Percentiles rank a stretch among this genome's conserved stretches.
These are phyloP conservation scores for Calcarius lapponicus DNA, from an alignment of 2,797 vertebrate species.

Conservation along the genomic window DNA sequence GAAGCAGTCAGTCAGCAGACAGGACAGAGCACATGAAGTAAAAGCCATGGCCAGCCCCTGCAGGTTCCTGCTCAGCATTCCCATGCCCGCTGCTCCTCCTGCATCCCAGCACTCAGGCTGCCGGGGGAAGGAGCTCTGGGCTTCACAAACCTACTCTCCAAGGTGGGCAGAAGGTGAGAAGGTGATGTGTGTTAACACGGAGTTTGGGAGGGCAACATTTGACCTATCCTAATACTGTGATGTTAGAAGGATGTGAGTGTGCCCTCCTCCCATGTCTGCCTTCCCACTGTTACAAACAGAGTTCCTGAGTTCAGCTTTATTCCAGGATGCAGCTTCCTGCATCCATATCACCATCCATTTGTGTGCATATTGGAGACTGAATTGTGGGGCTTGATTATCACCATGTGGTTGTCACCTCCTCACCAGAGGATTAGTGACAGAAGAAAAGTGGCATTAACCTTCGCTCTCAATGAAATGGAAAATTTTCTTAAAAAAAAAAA, in stretches of 20 bases:
- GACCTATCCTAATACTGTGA: not conserved
- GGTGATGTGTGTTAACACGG: accelerated
- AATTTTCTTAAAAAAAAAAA: not conserved
- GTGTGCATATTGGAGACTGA: not conserved
- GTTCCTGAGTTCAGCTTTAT: not conserved
- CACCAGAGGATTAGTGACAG: not conserved
- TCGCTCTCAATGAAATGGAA: not conserved
- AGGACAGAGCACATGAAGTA: not conserved
- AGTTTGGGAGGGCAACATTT: not conserved
- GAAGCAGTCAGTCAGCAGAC: not conserved
- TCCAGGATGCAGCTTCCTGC: not conserved
- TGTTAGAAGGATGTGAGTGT: not conserved
- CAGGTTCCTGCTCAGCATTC: not conserved
- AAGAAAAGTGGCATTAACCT: accelerated
- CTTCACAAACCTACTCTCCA: not conserved
- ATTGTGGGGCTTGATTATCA: accelerated
- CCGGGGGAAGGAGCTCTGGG: not conserved
- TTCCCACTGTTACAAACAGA: accelerated
- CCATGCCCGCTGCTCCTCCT: accelerated
- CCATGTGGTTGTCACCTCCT: accelerated
- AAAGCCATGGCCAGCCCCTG: not conserved
- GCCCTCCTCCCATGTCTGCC: accelerated
- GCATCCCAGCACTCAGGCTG: accelerated
- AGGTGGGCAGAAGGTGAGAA: not conserved
- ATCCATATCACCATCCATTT: accelerated